Base-by-base conservation (phyloP, 2,113 vertebrate species). In the Manacus vitellinus region DNA sequence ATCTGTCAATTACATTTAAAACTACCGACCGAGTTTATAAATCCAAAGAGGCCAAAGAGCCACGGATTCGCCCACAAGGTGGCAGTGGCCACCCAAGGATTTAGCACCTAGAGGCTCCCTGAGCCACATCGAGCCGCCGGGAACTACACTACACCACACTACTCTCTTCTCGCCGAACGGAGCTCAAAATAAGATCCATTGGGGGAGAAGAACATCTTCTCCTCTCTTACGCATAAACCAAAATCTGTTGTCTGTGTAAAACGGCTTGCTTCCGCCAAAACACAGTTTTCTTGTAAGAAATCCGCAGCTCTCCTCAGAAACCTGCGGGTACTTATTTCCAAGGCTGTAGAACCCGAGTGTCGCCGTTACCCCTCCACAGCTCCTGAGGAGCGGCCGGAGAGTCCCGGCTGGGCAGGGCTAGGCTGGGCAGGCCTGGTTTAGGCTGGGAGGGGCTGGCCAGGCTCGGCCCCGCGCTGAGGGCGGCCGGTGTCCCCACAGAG, bases 301-400 rank as follows among this genome's bases (percentile, higher is more conserved):
- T 2, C 12, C 0, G 14, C 4, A 51, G 44, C 21, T 31, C 16
- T 39, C 8, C 31, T 8, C 47, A 24, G 19, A 27, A 11, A 33
- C n/a, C 0, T 17, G 2, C 6, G 13, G n/a, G 31, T 8, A 8
- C 4, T 5, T 5, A 12, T 12, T 30, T 10, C 10, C 47, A 14
- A 0, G 15, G 33, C 44, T 31, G 2, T 2, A 28, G 14, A 17
- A 4, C 4, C 15, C 6, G 0, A 6, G 43, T 2, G n/a, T 0
- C 5, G 5, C 7, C n/a, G 8, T 4, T 4, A 1, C 2, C 27
- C 44, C 16, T 5, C 19, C 24, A 6, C 43, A 35, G 51, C 58
- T 54, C 14, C 54, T 2, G 31, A 31, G 54, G 63, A 31, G 41
- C 5, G 20, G 8, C n/a, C 23, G 3, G 22, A 33, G n/a, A 22